These are phyloP conservation scores for Hypotaenidia okinawae DNA, from an alignment of 2,797 vertebrate genomes.

Conservation along the genomic window DNA sequence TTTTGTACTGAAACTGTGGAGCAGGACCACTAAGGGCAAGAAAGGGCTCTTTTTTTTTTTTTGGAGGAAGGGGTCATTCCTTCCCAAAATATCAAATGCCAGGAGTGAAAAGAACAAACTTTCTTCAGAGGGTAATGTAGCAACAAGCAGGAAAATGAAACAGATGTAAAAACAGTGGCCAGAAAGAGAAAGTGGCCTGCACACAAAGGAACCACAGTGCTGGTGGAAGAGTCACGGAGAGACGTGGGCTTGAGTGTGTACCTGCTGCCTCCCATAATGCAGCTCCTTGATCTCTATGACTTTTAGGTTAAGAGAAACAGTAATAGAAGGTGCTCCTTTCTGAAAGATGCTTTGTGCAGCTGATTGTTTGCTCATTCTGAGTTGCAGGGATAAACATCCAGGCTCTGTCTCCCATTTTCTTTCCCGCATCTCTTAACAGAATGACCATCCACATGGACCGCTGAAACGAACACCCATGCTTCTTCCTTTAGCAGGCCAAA, in stretches of 20 bases:
- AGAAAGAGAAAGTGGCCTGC: background rate
- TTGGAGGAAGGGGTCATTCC: background rate
- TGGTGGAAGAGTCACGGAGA: background rate
- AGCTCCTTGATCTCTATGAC: background rate
- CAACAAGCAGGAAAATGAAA: background rate
- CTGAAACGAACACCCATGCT: background rate
- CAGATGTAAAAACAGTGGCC: background rate
- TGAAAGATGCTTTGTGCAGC: background rate
- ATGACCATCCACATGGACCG: background rate
- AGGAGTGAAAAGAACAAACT: background rate
- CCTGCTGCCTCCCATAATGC: background rate
- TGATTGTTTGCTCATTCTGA: background rate
- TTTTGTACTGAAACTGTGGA: background rate
- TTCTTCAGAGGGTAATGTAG: background rate
- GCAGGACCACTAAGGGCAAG: background rate
- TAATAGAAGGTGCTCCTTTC: background rate
- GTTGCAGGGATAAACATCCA: background rate
- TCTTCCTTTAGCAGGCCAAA: background rate
- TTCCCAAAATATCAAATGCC: background rate
- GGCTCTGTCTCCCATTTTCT: background rate
- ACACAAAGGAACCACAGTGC: background rate
- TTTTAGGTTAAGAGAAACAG: background rate
- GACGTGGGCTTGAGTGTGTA: background rate
- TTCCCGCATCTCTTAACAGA: background rate
- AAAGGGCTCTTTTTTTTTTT: constrained; percentile 10